These are phyloP conservation scores for Branchipolynoe longqiensis DNA, from an alignment of 2,888 invertebrate genomes.

Conservation along the genomic window DNA sequence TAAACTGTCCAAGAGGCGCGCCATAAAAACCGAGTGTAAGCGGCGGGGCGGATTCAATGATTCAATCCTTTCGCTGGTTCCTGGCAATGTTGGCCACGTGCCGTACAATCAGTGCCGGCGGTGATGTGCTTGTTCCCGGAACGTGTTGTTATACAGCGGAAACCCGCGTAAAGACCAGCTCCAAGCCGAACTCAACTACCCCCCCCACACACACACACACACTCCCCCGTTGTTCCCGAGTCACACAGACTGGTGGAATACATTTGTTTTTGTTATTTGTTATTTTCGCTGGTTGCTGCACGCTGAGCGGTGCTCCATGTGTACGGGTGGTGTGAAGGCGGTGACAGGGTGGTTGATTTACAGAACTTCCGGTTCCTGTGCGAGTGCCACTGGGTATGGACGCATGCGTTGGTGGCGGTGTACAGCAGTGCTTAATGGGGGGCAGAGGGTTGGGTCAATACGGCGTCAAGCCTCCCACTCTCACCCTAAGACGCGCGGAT, in stretches of 20 bases:
- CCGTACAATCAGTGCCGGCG: neutral
- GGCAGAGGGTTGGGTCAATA: slow-evolving; percentile 31
- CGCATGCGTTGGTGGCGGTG: neutral
- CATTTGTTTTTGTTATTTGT: too few relatives aligned
- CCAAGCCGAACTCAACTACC: too few relatives aligned
- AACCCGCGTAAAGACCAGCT: too few relatives aligned
- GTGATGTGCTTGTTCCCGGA: too few relatives aligned
- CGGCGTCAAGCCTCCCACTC: slow-evolving; percentile 6
- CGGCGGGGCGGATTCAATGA: slow-evolving; percentile 11
- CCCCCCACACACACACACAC: too few relatives aligned
- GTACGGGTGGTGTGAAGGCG: neutral
- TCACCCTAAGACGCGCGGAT: neutral
- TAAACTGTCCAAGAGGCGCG: neutral
- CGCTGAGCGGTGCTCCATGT: neutral
- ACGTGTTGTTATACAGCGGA: too few relatives aligned
- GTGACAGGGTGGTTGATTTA: neutral
- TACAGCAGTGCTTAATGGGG: neutral
- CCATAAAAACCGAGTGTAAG: slow-evolving; percentile 16
- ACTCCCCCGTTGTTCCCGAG: too few relatives aligned
- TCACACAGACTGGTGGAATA: too few relatives aligned
- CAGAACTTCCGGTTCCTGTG: too few relatives aligned
- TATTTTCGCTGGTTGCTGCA: neutral
- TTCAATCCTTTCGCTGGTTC: slow-evolving; percentile 15
- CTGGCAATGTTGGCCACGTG: slow-evolving; percentile 7
- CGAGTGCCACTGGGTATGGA: too few relatives aligned